A percentile compares a stretch with the other conserved stretches of the same genome.
These are phyloP conservation scores for Leptobrachium leishanense DNA, from an alignment of 2,113 vertebrate genomes.

Conservation along the genomic window DNA sequence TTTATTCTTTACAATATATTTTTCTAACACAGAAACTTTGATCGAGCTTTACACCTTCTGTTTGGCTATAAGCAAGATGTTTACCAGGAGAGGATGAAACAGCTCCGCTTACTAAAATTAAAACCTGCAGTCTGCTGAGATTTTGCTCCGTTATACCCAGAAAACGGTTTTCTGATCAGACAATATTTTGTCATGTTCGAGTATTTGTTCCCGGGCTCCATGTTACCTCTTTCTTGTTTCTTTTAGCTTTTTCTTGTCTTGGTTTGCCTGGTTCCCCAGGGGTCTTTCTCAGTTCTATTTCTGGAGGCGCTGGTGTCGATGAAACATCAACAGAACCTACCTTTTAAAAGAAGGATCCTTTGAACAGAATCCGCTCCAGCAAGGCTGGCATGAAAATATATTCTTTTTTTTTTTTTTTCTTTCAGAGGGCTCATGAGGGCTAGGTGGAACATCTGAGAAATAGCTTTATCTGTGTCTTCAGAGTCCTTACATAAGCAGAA, in stretches of 20 bases:
- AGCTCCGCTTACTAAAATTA: neutral
- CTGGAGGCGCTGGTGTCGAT: constrained; percentile 24
- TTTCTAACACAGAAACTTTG: no score
- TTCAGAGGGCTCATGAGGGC: constrained; percentile 12
- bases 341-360: constrained; percentile 29
- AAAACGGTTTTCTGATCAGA: neutral
- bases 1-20: no score
- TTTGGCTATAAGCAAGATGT: no score
- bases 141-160: neutral
- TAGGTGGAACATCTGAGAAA: constrained; percentile 26
- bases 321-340: constrained; percentile 39
- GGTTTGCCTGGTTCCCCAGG: constrained; percentile 24
- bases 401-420: constrained; percentile 15
- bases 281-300: constrained; percentile 41
- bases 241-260: constrained; percentile 14
- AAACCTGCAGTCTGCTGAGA: neutral
- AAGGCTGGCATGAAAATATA: constrained; percentile 23
- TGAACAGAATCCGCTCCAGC: constrained; percentile 17
- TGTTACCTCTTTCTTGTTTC: constrained; percentile 27
- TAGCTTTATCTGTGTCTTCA: constrained; percentile 20
- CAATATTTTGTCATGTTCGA: neutral
- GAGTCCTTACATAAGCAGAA: constrained; percentile 10
- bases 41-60: no score
- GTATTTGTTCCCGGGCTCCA: constrained; percentile 9
- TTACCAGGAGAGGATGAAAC: no score